A percentile compares a stretch with the other conserved stretches of the same genome.
These are phyloP conservation scores for Eupithecia subfuscata DNA, from an alignment of 2,888 invertebrate genomes.

Conservation along the genomic window DNA sequence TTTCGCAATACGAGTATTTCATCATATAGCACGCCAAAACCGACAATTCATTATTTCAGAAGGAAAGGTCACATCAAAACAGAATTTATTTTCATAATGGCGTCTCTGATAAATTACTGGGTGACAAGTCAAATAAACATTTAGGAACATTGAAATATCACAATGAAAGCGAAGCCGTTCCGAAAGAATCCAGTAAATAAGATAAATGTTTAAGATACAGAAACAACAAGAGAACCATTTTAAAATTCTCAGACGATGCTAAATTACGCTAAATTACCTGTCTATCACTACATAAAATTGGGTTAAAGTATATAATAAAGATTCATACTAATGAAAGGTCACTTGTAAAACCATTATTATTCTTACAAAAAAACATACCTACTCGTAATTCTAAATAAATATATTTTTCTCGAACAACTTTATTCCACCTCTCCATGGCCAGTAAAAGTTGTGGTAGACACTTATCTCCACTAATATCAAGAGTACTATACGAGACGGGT, in stretches of 20 bases:
- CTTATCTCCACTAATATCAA: background rate
- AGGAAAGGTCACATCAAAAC: slow-evolving; percentile 11
- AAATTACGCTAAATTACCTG: background rate
- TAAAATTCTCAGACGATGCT: slow-evolving; percentile 31
- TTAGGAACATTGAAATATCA: slow-evolving; percentile 21
- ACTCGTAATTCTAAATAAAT: no score
- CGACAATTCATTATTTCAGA: background rate
- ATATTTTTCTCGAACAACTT: no score
- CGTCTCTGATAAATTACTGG: slow-evolving; percentile 17
- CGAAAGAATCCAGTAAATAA: slow-evolving; percentile 29
- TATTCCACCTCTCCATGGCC: no score
- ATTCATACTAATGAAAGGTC: background rate
- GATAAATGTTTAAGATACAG: slow-evolving; percentile 37
- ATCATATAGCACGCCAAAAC: background rate
- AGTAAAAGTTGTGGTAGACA: background rate
- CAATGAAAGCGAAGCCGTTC: slow-evolving; percentile 34
- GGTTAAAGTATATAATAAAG: background rate
- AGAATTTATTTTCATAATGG: slow-evolving; percentile 17
- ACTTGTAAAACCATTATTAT: background rate
- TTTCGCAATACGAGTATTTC: slow-evolving; percentile 2
- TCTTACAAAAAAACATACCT: no score
- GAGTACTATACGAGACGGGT: slow-evolving; percentile 11
- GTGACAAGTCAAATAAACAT: slow-evolving; percentile 25
- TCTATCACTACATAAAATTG: background rate
- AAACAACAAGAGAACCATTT: slow-evolving; percentile 35